These are phyloP conservation scores for Calliphora vomitoria DNA, from an alignment of 2,888 invertebrate species.

Conservation along the genomic window DNA sequence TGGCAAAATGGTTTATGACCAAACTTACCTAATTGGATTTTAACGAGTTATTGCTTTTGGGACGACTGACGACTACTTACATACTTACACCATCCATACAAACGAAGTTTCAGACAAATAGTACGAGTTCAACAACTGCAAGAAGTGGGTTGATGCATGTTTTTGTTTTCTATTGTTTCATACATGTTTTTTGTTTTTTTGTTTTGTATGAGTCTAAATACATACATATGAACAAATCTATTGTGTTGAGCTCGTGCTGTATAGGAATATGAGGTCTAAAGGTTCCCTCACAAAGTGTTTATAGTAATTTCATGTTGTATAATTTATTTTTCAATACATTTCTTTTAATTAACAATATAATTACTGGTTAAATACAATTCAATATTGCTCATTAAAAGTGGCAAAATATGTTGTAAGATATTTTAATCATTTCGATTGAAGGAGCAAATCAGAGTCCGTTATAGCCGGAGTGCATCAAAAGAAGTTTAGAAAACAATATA, in stretches of 20 bases:
- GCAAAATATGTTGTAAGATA: not conserved
- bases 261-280: conserved; percentile 21
- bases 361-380: not conserved
- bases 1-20: conserved; percentile 72
- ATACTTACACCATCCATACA: not conserved
- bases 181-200: not conserved
- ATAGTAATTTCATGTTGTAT: conserved; percentile 40
- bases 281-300: conserved; percentile 49
- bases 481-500: no score
- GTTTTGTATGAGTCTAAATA: not conserved
- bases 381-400: not conserved
- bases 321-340: conserved; percentile 12
- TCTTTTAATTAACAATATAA: conserved; percentile 30
- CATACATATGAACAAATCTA: not conserved
- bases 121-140: conserved; percentile 25
- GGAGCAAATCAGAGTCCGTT: no score
- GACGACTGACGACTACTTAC: conserved; percentile 39
- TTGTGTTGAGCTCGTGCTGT: not conserved
- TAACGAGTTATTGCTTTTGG: conserved; percentile 71
- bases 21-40: conserved; percentile 72
- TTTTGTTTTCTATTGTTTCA: conserved; percentile 25
- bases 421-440: not conserved
- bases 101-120: conserved; percentile 28
- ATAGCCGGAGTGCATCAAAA: no score
- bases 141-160: conserved; percentile 49